These are phyloP conservation scores for Catostomus latipinnis DNA, from an alignment of 2,797 vertebrate genomes.

Conservation along the genomic window DNA sequence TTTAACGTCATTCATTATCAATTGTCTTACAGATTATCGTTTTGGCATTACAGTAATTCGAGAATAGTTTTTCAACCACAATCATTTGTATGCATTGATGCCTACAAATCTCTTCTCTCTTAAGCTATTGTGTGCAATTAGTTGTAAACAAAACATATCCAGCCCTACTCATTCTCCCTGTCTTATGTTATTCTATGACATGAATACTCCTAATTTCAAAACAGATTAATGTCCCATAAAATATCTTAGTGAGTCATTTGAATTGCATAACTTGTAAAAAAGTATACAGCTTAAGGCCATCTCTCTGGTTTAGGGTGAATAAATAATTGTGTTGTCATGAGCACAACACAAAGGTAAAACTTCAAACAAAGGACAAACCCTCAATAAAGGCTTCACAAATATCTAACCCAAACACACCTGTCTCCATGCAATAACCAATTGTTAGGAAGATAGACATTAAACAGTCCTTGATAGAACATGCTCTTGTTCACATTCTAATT, in stretches of 20 bases:
- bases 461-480: background rate
- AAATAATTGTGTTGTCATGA: conserved; percentile 30
- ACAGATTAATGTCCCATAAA: conserved; percentile 3
- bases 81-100: conserved; percentile 50
- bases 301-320: conserved; percentile 4
- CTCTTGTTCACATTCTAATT: conserved; percentile 4
- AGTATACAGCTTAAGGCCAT: background rate
- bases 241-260: background rate
- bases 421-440: conserved; percentile 29
- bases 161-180: background rate
- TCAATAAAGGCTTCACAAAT: conserved; percentile 5
- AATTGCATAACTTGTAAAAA: background rate
- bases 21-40: conserved; percentile 64
- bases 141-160: conserved; percentile 45
- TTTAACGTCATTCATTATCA: conserved; percentile 76
- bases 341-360: background rate
- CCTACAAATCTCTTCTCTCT: conserved; percentile 41
- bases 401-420: conserved; percentile 38
- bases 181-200: conserved; percentile 2
- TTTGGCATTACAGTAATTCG: conserved; percentile 67
- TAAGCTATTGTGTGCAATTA: conserved; percentile 56
- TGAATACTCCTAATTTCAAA: conserved; percentile 21
- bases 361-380: conserved; percentile 14
- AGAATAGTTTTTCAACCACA: conserved; percentile 70
- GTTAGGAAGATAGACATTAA: background rate